Base-by-base conservation (phyloP, 2,797 vertebrate genomes). In the Myoxocephalus aenaeus region DNA sequence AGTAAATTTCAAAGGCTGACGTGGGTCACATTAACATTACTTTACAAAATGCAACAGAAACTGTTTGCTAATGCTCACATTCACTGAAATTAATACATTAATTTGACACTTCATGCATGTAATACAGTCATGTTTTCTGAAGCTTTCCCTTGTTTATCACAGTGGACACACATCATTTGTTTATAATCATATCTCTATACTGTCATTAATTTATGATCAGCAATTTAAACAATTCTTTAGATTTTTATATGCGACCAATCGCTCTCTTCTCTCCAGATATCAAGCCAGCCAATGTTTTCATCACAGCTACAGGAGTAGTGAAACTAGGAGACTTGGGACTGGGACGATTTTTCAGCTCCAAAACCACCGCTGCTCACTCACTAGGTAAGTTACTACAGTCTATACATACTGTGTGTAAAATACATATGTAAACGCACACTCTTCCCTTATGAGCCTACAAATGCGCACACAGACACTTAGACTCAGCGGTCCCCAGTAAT, bases 241-340 rank as follows among this genome's bases (percentile, higher is more conserved):
- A 46, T 51, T 54, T 53, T 46, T 2, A n/a, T 44, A 36, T 50
- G 42, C 34, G 53, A 46, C 46, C 4, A 68, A 14, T 46, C 36
- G 12, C 51, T 56, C 58, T 57, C 71, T 75, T 29, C 50, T 75
- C 83, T 82, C 12, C 91, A 99, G 98, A 99, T 87, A 99, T 99
- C 92, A 99, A 99, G 79, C 98, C 98, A 59, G 98, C 98, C 62
- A 99, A 99, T 68, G 98, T 99, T 84, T 99, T 99, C 96, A 99
- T 99, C 92, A 99, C 98, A 81, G 98, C 98, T 81, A 98, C 97
- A 48, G 98, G 98, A 73, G 97, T 98, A 90, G 98, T 99, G 79
- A 99, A 99, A 91, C 96, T 99, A 78, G 98, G 98, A 86, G 98
- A 99, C 84, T 94, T 99, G 77, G 98, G 98, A 18, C 92, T 99